These are phyloP conservation scores for Pangasius mekongensis DNA, from an alignment of 2,797 vertebrate genomes.

Conservation along the genomic window DNA sequence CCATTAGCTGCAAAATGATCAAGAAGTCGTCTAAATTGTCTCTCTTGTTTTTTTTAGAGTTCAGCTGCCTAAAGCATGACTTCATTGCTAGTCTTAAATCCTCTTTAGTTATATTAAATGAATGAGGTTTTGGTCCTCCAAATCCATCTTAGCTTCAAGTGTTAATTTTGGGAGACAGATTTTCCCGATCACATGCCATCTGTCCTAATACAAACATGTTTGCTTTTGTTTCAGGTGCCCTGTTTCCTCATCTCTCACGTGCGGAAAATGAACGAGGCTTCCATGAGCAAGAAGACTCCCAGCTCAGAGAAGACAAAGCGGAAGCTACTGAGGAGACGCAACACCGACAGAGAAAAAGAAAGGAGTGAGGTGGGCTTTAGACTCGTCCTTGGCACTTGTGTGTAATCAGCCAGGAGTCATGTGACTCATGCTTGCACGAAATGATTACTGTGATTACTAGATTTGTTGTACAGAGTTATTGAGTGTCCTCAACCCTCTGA, in stretches of 20 bases:
- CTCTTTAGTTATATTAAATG: neutral
- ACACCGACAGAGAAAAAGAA: conserved; percentile 80
- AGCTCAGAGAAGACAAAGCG: conserved; percentile 78
- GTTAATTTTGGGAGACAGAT: neutral
- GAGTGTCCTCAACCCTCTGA: conserved; percentile 42
- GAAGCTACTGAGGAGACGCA: conserved; percentile 82
- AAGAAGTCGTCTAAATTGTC: neutral
- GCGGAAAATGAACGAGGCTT: conserved; percentile 88
- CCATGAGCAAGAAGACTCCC: conserved; percentile 78
- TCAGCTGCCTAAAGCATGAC: neutral
- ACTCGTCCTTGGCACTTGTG: neutral
- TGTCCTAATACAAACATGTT: neutral
- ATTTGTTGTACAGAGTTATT: too few relatives aligned
- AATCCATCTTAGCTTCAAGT: neutral
- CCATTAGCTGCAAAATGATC: neutral
- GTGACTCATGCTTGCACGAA: neutral
- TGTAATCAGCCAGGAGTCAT: neutral
- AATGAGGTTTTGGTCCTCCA: conserved; percentile 7
- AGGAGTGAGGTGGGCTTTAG: conserved; percentile 76
- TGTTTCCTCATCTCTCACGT: conserved; percentile 90
- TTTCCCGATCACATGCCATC: conserved; percentile 21
- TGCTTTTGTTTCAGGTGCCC: conserved; percentile 78
- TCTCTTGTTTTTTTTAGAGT: neutral
- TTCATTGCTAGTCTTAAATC: neutral
- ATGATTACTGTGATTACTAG: neutral